Base-by-base conservation (phyloP, 2,888 invertebrate genomes). In the Lacanobia wlatinum region DNA sequence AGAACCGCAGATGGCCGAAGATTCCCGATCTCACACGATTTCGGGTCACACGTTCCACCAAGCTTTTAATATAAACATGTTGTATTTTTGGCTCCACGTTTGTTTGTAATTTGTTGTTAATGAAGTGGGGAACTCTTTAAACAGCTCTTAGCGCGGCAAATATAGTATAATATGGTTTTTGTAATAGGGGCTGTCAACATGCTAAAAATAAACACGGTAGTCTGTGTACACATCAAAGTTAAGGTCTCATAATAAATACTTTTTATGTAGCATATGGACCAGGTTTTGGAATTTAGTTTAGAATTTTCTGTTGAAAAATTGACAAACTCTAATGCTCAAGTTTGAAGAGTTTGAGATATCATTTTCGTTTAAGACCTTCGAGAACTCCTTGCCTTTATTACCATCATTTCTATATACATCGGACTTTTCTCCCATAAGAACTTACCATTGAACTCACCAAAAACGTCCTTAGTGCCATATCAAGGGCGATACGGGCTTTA, bases 1-100 rank as follows among this genome's bases (percentile, higher is more conserved):
- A 55, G 53, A 70, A 7, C 53, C 80, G 82, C 82, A 72, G 60
- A 50, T 52, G 34, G n/a, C 70, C 72, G 82, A 80, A 71, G 34
- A 61, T 67, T 60, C 23, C 55, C 78, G 78, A 76, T 48, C 68
- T 50, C 1, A 56, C 23, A 69, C 73, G 73, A 67, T 70, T 69
- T 63, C 38, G 59, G 76, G 66, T 73, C 80, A 76, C 63, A 64
- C 48, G 66, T 60, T 70, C n/a, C 58, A 28, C n/a, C 34, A 60
- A 21, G 16, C 18, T 34, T 48, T 55, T 56, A 56, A 38, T 64
- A 28, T 60, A 72, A 76, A 80, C 66, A 58, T 53, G 21, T 55
- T 46, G 8, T 80, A 76, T 73, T 72, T 79, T 76, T 76, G 52
- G 55, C 55, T 50, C 16, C 10, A 34, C n/a, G 38, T 65, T 53